Evolutionary conservation across 2,797 vertebrate genomes (phyloP).

Genomic region (Astyanax mexicanus): DNA sequence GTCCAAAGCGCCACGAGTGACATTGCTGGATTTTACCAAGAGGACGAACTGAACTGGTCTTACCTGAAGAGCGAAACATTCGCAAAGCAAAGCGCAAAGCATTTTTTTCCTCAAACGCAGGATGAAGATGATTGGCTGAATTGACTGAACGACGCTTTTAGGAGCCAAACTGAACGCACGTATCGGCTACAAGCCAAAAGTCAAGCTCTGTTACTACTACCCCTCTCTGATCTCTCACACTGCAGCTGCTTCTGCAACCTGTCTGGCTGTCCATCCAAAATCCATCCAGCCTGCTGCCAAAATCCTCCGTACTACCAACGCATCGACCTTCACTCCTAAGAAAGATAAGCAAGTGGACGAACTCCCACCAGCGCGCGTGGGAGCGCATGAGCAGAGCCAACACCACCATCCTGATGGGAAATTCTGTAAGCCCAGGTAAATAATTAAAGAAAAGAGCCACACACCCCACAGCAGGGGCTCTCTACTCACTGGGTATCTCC

Average conservation of each 20-base stretch:
- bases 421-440: background rate
- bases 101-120: constrained; percentile 74
- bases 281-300: constrained; percentile 69
- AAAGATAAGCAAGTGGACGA: constrained; percentile 50
- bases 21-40: too few species aligned
- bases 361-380: constrained; percentile 58
- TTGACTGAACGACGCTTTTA: too few species aligned
- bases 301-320: constrained; percentile 55
- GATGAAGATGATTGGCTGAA: constrained; percentile 50
- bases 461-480: background rate
- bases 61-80: constrained; percentile 80
- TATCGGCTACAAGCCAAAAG: too few species aligned
- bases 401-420: constrained; percentile 41
- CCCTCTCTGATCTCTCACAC: background rate
- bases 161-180: too few species aligned
- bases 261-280: constrained; percentile 69
- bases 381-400: constrained; percentile 58
- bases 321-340: constrained; percentile 71
- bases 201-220: constrained; percentile 10
- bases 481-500: constrained; percentile 83
- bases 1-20: too few species aligned
- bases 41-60: constrained; percentile 70
- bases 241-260: constrained; percentile 48
- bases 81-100: constrained; percentile 73
- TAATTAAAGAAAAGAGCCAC: background rate